Percentiles rank a stretch among this genome's conserved stretches.
These are phyloP conservation scores for Thalassophryne amazonica DNA, from an alignment of 2,797 vertebrate species.

Conservation along the genomic window DNA sequence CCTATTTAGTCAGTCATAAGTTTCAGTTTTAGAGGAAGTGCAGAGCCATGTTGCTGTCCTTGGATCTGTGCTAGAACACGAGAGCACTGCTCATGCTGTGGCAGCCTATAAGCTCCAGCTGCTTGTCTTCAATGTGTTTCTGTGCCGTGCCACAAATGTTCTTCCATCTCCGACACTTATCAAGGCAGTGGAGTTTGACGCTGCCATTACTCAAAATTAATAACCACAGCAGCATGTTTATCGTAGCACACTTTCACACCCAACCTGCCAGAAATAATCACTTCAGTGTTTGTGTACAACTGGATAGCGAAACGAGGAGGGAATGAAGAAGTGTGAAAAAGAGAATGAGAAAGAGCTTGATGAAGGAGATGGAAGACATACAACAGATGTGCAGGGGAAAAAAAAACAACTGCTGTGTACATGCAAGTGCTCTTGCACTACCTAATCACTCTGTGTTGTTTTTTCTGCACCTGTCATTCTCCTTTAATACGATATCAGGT, in stretches of 20 bases:
- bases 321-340: slow-evolving; percentile 41
- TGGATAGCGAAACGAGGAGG: neutral
- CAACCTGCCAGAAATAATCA: slow-evolving; percentile 90
- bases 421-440: slow-evolving; percentile 39
- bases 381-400: slow-evolving; percentile 26
- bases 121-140: slow-evolving; percentile 64
- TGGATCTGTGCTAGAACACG: slow-evolving; percentile 36
- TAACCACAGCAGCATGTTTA: slow-evolving; percentile 85
- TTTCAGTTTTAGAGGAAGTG: slow-evolving; percentile 7
- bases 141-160: slow-evolving; percentile 48
- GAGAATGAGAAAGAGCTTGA: slow-evolving; percentile 21
- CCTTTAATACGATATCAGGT: slow-evolving; percentile 74
- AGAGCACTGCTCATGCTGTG: slow-evolving; percentile 36
- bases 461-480: slow-evolving; percentile 72
- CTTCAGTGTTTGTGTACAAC: slow-evolving; percentile 52
- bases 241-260: slow-evolving; percentile 78
- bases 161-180: slow-evolving; percentile 77
- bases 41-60: slow-evolving; percentile 16
- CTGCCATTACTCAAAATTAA: slow-evolving; percentile 83
- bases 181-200: slow-evolving; percentile 80
- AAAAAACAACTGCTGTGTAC: slow-evolving; percentile 28
- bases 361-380: slow-evolving; percentile 27
- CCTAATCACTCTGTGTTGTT: slow-evolving; percentile 58
- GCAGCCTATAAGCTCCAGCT: slow-evolving; percentile 57
- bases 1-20: slow-evolving; percentile 2